Conservation (phyloP, 2,113 vertebrate genomes). For the Indri indri region DNA sequence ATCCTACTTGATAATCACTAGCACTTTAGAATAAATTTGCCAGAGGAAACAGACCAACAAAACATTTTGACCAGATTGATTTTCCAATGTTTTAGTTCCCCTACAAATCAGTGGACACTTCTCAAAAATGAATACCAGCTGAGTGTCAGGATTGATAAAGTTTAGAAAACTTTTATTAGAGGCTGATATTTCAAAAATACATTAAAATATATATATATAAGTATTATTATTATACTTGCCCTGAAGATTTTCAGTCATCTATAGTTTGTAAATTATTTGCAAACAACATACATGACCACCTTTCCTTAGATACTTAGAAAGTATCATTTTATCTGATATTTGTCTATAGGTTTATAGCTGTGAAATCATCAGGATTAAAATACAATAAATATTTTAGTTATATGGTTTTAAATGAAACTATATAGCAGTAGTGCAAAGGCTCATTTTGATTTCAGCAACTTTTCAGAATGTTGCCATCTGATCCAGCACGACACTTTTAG, state of each 20-base stretch:
- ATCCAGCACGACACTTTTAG: neutral
- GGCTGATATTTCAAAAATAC: neutral
- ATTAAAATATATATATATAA: neutral
- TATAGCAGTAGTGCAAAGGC: neutral
- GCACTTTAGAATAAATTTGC: neutral
- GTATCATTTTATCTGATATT: neutral
- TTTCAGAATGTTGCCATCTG: neutral
- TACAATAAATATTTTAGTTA: neutral
- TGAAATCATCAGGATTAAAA: neutral
- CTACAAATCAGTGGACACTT: neutral
- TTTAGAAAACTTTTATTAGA: neutral
- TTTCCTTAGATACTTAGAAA: neutral
- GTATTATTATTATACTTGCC: no score
- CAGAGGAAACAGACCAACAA: neutral
- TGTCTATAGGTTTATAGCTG: neutral
- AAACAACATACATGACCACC: neutral
- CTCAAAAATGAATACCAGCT: neutral
- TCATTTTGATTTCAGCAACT: neutral
- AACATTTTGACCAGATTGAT: neutral
- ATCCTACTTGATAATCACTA: neutral
- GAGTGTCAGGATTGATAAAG: neutral
- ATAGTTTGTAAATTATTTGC: neutral
- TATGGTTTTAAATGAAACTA: neutral
- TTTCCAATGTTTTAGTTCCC: neutral
- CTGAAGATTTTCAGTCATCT: neutral